Evolutionary conservation across 1,140 invertebrate species (phyloP).

Genomic region (Hycleus phaleratus): DNA sequence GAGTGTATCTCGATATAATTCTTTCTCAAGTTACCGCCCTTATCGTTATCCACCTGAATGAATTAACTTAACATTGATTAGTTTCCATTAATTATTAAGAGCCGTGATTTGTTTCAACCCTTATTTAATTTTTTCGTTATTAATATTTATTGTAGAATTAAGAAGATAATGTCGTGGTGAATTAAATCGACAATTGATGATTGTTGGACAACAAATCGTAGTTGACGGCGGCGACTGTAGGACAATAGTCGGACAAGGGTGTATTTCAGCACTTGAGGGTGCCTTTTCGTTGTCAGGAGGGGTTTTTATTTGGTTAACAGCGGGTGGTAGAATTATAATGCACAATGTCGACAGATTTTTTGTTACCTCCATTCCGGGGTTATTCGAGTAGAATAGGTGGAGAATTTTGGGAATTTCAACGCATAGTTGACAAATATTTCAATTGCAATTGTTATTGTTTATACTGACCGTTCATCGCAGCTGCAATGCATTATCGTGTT

Average conservation of each 20-base stretch:
- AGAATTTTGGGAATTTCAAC: not conserved
- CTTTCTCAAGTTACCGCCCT: too few relatives aligned
- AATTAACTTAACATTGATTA: too few relatives aligned
- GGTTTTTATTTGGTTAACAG: not conserved
- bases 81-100: too few relatives aligned
- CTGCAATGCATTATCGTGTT: slow-evolving; percentile 81
- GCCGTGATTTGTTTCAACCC: not conserved
- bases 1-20: too few relatives aligned
- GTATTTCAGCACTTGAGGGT: slow-evolving; percentile 1
- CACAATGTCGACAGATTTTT: not conserved
- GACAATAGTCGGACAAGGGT: not conserved
- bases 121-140: not conserved
- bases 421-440: not conserved
- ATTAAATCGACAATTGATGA: too few relatives aligned
- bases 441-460: not conserved
- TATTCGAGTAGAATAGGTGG: not conserved
- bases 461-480: slow-evolving; percentile 75
- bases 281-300: not conserved
- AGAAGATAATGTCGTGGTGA: not conserved
- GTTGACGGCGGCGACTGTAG: too few relatives aligned
- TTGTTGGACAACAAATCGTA: too few relatives aligned
- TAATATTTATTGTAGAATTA: not conserved
- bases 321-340: not conserved
- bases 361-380: not conserved
- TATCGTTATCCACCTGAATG: too few relatives aligned